Evolutionary conservation across 2,797 vertebrate species (phyloP).

Genomic region (Crocodylus rhombifer): DNA sequence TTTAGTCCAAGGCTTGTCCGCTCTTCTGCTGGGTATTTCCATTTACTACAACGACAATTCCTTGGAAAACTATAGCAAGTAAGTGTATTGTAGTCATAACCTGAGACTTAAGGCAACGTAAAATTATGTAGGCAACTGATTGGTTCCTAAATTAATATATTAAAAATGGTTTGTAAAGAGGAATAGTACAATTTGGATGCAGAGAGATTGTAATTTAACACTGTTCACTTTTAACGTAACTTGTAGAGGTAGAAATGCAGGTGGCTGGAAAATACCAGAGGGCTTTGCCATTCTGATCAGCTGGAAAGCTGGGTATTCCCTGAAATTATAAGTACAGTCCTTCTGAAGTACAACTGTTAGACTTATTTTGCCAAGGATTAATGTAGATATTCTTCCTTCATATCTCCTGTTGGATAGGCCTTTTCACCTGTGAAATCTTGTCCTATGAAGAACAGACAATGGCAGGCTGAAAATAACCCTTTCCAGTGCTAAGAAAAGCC

Average conservation of each 20-base stretch:
- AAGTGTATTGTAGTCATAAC: conserved; percentile 59
- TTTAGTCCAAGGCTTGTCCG: conserved; percentile 96
- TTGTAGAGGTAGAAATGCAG: not conserved
- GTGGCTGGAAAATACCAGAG: not conserved
- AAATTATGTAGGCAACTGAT: not conserved
- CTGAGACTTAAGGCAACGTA: not conserved
- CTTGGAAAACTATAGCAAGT: conserved; percentile 96
- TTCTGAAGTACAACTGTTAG: rapidly evolving
- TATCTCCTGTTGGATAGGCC: not conserved
- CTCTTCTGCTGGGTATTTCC: conserved; percentile 94
- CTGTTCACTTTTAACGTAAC: not conserved
- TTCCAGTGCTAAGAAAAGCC: not conserved
- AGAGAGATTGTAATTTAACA: not conserved
- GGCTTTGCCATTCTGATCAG: not conserved
- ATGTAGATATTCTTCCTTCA: not conserved
- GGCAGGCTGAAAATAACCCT: no score
- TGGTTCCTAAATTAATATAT: not conserved
- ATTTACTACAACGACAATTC: conserved; percentile 99
- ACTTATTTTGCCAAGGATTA: not conserved
- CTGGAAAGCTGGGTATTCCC: rapidly evolving
- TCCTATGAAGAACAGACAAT: not conserved
- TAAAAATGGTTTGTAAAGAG: not conserved
- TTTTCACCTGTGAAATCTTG: rapidly evolving
- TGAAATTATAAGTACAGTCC: not conserved
- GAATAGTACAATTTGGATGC: rapidly evolving